Evolutionary conservation across 2,797 vertebrate genomes (phyloP).

Genomic region (Hemitrygon akajei): DNA sequence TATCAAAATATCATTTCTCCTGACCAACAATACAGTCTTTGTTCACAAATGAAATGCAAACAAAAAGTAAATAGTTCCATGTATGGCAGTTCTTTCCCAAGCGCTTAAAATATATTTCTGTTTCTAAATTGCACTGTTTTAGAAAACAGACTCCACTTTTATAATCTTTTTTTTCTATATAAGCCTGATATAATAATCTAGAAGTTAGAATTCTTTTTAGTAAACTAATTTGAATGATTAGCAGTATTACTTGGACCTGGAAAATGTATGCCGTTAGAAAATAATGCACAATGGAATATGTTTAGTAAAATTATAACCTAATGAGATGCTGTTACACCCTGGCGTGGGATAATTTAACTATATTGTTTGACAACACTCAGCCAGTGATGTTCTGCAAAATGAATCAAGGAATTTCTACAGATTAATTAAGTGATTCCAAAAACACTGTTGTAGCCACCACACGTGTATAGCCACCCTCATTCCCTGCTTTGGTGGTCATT

Average conservation of each 20-base stretch:
- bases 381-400: neutral
- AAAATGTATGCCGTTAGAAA: neutral
- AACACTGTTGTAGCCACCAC: neutral
- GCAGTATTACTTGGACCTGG: neutral
- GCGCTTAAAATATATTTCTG: neutral
- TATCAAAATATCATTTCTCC: neutral
- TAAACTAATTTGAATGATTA: neutral
- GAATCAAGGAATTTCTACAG: neutral
- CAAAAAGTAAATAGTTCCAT: neutral
- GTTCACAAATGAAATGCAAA: neutral
- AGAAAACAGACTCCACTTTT: slow-evolving; percentile 1
- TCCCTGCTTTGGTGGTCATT: neutral
- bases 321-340: neutral
- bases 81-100: neutral
- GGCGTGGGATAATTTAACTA: neutral
- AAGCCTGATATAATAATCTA: slow-evolving; percentile 14
- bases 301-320: neutral
- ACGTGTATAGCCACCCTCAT: neutral
- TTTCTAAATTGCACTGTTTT: neutral
- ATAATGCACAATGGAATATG: neutral
- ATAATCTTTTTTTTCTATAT: neutral
- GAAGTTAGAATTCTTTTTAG: neutral
- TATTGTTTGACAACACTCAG: neutral
- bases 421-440: neutral
- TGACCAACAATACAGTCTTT: neutral